Evolutionary conservation across 2,113 vertebrate species (phyloP).

Genomic region (Orthonyx spaldingii): DNA sequence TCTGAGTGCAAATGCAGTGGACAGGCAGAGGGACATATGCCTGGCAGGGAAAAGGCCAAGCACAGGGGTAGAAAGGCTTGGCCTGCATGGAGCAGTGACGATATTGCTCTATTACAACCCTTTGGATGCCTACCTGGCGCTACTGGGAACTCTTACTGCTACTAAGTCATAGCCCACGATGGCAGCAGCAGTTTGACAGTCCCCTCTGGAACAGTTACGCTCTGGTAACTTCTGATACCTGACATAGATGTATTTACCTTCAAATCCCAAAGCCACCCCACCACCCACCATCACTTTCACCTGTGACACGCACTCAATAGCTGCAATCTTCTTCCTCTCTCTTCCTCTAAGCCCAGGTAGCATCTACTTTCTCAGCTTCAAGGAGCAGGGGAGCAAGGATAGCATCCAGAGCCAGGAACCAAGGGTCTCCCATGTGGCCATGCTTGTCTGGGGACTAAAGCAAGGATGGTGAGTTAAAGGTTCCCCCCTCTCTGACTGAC

Average conservation of each 20-base stretch:
- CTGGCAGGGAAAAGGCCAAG: not conserved
- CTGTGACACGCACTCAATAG: not conserved
- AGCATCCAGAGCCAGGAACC: not conserved
- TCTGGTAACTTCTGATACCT: not conserved
- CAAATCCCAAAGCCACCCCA: not conserved
- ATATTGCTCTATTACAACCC: not conserved
- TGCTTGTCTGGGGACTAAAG: not conserved
- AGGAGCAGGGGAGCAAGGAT: not conserved
- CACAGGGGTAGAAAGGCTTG: not conserved
- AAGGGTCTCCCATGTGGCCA: not conserved
- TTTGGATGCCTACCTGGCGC: not conserved
- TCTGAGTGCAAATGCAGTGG: not conserved
- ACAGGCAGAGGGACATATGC: not conserved
- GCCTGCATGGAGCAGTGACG: not conserved
- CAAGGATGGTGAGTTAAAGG: not conserved
- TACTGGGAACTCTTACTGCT: not conserved
- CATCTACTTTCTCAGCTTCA: rapidly evolving
- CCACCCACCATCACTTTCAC: not conserved
- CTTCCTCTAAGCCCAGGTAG: not conserved
- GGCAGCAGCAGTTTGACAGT: not conserved
- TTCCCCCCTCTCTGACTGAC: not conserved
- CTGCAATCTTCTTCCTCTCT: rapidly evolving
- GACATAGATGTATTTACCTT: not conserved
- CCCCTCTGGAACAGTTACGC: not conserved
- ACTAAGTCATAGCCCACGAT: not conserved